Evolutionary conservation across 2,888 invertebrate species (phyloP), one percentile per base, ranked within the genome.

Genomic region (Polymixis lichenea): DNA sequence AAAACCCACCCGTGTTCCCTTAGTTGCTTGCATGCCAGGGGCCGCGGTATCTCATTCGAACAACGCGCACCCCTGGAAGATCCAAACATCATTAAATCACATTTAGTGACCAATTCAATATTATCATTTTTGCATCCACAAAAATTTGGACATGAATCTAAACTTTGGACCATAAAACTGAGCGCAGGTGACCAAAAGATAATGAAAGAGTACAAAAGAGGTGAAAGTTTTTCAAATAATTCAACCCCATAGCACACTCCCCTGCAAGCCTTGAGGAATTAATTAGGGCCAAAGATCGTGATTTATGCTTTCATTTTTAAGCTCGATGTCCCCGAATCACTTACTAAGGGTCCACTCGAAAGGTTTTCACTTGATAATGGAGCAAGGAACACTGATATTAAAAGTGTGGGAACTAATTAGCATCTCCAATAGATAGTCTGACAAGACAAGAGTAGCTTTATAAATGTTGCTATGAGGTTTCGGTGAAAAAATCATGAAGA

Each of bases 241-340:
- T 95, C 92, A 93, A 92, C 91, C 91, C 89, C 90, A 87, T 88
- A 86, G 88, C 89, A 88, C 83, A 86, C 78, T 79, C 89, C 92
- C 90, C 91, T 91, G 93, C 94, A 93, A 93, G 93, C 93, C 94
- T 93, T 90, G 91, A 95, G 93, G 96, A 96, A 96, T 96, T 96
- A 96, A 96, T 96, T 96, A 96, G 95, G 94, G 89, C 96, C 95
- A 94, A 96, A 96, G 95, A 96, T 96, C 95, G 95, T 95, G 95
- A 96, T 96, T 96, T 96, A 96, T 95, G 95, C 95, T 94, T 95
- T 93, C 95, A 96, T 96, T 96, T 96, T 96, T 96, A 96, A 96
- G 92, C 94, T 91, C 93, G 88, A 95, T 95, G 95, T 95, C 94
- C 93, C 92, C 89, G 79, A 60, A 32, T 61, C 70, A 62, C 88